These are phyloP conservation scores for Dione vanillae DNA, from an alignment of 2,888 invertebrate genomes.

Conservation along the genomic window DNA sequence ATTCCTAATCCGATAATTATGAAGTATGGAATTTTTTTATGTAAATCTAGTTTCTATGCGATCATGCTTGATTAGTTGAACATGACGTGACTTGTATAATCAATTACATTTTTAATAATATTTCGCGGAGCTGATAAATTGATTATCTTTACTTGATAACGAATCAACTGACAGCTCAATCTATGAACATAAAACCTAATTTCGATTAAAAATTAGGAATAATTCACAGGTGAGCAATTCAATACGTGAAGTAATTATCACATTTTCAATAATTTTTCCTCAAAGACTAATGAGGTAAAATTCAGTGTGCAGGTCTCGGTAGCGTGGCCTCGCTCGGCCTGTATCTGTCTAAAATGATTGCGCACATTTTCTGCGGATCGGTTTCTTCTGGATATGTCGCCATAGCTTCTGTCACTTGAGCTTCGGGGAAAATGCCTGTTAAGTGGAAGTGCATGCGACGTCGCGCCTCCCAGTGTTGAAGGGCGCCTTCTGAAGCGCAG, in stretches of 20 bases:
- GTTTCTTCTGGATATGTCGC: constrained; percentile 94
- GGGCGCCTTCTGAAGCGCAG: constrained; percentile 75
- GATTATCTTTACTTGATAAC: background rate
- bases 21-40: background rate
- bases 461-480: constrained; percentile 87
- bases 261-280: constrained; percentile 14
- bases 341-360: constrained; percentile 91
- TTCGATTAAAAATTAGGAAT: constrained; percentile 68
- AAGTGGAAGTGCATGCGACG: constrained; percentile 93
- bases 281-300: background rate
- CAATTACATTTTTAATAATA: background rate
- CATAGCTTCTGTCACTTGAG: constrained; percentile 95
- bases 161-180: background rate
- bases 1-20: background rate
- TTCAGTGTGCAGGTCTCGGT: constrained; percentile 51
- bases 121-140: background rate
- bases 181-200: constrained; percentile 61
- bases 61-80: background rate
- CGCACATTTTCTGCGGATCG: constrained; percentile 95
- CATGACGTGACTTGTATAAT: background rate
- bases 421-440: constrained; percentile 95
- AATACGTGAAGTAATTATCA: constrained; percentile 1
- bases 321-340: constrained; percentile 72
- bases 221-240: constrained; percentile 53
- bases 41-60: background rate